Evolutionary conservation across 2,888 invertebrate species (phyloP), one percentile per base, ranked within the genome.

Genomic region (Norana najaformis): DNA sequence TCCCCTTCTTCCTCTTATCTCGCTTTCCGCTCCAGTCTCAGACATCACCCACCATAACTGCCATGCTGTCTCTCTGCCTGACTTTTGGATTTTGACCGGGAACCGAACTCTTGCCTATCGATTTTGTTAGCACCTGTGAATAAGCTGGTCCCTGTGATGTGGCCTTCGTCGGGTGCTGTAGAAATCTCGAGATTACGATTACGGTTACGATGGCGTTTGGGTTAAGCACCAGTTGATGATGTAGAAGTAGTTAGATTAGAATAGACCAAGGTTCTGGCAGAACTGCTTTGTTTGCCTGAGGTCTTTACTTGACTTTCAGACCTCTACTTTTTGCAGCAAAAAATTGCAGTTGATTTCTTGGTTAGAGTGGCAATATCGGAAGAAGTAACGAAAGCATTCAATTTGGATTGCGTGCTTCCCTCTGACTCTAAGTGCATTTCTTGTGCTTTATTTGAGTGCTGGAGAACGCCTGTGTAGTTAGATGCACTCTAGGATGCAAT

Each of bases 391-490:
- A 69, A 69, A 8, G n/a, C 69, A n/a, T 11, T 69, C 30, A 69
- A n/a, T 1, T n/a, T 69, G 30, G 13, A 69, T 69, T n/a, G 69
- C n/a, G 8, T 69, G 69, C 8, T 11, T 69, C 69, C 30, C 30
- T 69, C 69, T n/a, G n/a, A n/a, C n/a, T n/a, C 69, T 30, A 69
- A 69, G 69, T 69, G 69, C 69, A 69, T 69, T 69, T 69, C 69
- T n/a, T 69, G 69, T 69, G n/a, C 69, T 69, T 69, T 69, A 69
- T 69, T 30, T 69, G 30, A 69, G n/a, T n/a, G 69, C n/a, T 30
- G 69, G 69, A n/a, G 69, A 69, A 69, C 8, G 69, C n/a, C 69
- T n/a, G 8, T 69, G 69, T 69, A 30, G 1, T 69, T 69, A n/a
- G n/a, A 53, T 53, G 53, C 30, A 30, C 53, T 30, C 4, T 13